Evolutionary conservation across 2,113 vertebrate genomes (phyloP).

Genomic region (Herpetotheres cachinnans): DNA sequence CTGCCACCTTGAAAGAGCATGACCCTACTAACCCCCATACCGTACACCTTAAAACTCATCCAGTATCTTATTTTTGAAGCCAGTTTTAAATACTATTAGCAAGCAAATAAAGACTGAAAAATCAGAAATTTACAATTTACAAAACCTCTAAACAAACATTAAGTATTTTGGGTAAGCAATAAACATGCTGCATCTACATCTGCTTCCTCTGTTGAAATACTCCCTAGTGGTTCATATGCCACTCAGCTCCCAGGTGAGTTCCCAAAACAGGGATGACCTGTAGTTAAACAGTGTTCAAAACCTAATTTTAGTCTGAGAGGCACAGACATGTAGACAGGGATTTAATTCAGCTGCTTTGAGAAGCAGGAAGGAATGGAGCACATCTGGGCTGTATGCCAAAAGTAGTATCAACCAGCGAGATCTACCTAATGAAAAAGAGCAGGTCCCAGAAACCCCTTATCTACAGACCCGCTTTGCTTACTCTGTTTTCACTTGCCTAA

Average conservation of each 20-base stretch:
- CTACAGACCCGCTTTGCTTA: accelerated
- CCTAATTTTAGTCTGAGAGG: neutral
- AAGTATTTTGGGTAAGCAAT: neutral
- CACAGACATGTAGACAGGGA: neutral
- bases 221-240: neutral
- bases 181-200: neutral
- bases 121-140: neutral
- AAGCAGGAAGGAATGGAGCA: neutral
- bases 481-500: neutral
- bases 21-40: neutral
- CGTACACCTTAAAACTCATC: neutral
- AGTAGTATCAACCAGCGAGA: neutral
- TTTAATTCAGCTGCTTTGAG: neutral
- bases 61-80: neutral
- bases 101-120: neutral
- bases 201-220: neutral
- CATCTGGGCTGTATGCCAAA: neutral
- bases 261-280: neutral
- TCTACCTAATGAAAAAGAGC: neutral
- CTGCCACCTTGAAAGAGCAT: neutral
- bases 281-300: neutral
- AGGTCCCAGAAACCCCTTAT: neutral
- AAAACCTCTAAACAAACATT: neutral
- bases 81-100: neutral
- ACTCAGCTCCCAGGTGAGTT: neutral